These are phyloP conservation scores for Anastrepha ludens DNA, from an alignment of 1,140 invertebrate genomes.

Conservation along the genomic window DNA sequence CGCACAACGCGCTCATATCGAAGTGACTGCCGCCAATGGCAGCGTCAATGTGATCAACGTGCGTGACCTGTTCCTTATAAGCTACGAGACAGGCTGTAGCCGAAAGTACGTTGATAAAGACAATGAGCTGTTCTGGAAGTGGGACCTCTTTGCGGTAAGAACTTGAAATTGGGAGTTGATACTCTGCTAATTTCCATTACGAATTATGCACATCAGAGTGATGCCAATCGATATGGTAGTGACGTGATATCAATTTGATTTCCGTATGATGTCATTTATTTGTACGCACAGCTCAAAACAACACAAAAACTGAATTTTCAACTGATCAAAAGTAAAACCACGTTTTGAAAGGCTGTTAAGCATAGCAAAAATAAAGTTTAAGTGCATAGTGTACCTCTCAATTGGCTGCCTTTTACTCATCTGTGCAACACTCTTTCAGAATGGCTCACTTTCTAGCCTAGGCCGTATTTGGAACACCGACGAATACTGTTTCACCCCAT, in stretches of 20 bases:
- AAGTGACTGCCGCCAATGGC: slow-evolving; percentile 60
- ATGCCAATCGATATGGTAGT: background rate
- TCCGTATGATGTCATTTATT: slow-evolving; percentile 55
- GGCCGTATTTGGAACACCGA: slow-evolving; percentile 64
- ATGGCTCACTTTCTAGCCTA: slow-evolving; percentile 59
- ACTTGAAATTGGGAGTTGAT: slow-evolving; percentile 14
- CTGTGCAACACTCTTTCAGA: slow-evolving; percentile 56
- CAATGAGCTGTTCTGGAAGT: slow-evolving; percentile 59
- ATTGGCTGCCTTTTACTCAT: too few species aligned
- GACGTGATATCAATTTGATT: slow-evolving; percentile 53
- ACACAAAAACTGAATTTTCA: too few species aligned
- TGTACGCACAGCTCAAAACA: too few species aligned
- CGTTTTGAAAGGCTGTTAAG: too few species aligned
- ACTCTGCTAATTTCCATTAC: background rate
- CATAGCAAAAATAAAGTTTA: too few species aligned
- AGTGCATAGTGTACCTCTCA: too few species aligned
- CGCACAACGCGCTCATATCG: slow-evolving; percentile 59
- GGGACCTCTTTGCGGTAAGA: slow-evolving; percentile 64
- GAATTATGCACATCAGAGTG: slow-evolving; percentile 54
- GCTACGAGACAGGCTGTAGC: slow-evolving; percentile 60
- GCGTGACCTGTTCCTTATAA: slow-evolving; percentile 59
- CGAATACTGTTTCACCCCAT: slow-evolving; percentile 67
- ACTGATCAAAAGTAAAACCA: too few species aligned
- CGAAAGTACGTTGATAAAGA: slow-evolving; percentile 51
- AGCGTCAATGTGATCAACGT: slow-evolving; percentile 57